Evolutionary conservation across 2,888 invertebrate species (phyloP).

Genomic region (Orthosia gracilis): DNA sequence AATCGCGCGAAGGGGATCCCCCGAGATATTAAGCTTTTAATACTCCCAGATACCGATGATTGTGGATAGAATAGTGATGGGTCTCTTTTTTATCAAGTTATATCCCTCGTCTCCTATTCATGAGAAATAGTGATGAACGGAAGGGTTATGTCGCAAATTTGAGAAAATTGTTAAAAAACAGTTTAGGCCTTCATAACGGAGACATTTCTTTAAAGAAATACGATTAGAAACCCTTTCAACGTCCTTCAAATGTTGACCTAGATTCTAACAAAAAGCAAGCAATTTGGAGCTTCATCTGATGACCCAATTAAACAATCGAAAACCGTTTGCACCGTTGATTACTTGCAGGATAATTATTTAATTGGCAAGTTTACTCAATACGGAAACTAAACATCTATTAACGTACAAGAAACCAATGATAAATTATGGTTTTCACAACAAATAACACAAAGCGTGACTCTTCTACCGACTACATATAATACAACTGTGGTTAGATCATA

Average conservation of each 20-base stretch:
- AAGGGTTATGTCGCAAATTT: not conserved
- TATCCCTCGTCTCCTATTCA: conserved; percentile 4
- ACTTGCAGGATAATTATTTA: conserved; percentile 1
- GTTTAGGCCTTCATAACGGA: not conserved
- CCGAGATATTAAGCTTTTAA: conserved; percentile 45
- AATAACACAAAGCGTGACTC: not conserved
- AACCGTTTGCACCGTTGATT: not conserved
- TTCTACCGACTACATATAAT: not conserved
- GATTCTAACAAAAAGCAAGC: conserved; percentile 19
- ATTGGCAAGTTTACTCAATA: conserved; percentile 4
- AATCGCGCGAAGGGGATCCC: conserved; percentile 4
- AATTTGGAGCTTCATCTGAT: conserved; percentile 13
- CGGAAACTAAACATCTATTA: not conserved
- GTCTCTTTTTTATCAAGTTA: conserved; percentile 12
- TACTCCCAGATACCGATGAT: conserved; percentile 16
- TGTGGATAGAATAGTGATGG: conserved; percentile 14
- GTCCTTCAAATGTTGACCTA: conserved; percentile 8
- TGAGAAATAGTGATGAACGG: not conserved
- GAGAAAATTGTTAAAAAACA: not conserved
- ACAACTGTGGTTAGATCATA: conserved; percentile 36
- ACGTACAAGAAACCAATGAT: conserved; percentile 12
- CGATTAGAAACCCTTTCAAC: not conserved
- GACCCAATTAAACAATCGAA: conserved; percentile 23
- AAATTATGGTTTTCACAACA: conserved; percentile 23
- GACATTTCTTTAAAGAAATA: conserved; percentile 7